phyloP scores from a whole-genome alignment of 2,797 vertebrate genomes.

The Varecia variegata region DNA sequence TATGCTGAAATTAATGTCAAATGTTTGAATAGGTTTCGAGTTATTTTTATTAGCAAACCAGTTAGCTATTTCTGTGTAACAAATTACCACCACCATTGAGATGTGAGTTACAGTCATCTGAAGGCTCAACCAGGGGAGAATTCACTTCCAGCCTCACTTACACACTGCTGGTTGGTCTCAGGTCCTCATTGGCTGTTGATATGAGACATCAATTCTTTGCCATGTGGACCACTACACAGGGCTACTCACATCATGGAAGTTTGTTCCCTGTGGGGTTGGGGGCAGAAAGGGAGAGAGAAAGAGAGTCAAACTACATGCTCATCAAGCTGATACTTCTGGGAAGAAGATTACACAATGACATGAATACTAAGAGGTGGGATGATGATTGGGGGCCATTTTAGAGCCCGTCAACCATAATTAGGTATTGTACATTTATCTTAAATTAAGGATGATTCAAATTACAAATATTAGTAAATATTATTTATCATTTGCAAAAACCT shows the following conservation, averaged over 20 bases:
- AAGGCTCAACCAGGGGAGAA: neutral
- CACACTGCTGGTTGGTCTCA: neutral
- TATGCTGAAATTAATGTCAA: neutral
- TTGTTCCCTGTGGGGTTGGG: neutral
- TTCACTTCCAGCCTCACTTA: neutral
- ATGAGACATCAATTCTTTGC: neutral
- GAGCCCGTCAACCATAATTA: neutral
- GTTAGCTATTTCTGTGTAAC: neutral
- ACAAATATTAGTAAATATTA: neutral
- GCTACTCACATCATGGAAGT: neutral
- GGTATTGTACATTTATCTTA: neutral
- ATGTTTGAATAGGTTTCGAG: neutral
- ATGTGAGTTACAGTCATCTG: neutral
- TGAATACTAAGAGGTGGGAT: neutral
- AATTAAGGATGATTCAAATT: neutral
- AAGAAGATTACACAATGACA: neutral
- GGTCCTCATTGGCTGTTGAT: neutral
- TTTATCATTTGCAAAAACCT: neutral
- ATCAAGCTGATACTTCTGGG: neutral
- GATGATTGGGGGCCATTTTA: neutral
- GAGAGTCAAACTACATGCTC: neutral
- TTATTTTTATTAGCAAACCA: neutral
- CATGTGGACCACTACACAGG: rapidly evolving
- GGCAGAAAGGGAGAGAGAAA: neutral
- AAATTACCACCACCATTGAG: neutral